Evolutionary conservation across 92 coral and sea anemone genomes (phyloP), one percentile per base, ranked within the genome.

Genomic region (Phenganax stokvisi): DNA sequence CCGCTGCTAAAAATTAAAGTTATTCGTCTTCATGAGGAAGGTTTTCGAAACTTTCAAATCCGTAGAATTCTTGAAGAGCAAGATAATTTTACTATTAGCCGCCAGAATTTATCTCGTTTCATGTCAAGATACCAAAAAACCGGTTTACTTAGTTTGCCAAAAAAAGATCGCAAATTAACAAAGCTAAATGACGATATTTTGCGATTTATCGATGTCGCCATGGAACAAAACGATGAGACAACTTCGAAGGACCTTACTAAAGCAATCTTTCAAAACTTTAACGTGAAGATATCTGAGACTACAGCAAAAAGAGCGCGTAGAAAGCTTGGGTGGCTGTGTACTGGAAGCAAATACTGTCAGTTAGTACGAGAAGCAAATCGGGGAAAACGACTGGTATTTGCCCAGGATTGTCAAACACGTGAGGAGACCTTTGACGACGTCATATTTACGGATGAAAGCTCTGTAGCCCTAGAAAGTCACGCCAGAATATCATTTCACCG

Each of bases 391-490:
- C 29, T 37, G 16, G 58, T 57, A 44, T 53, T 78, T 57, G 47
- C 47, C 47, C 61, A 57, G 17, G 9, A 12, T 0, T 47, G 28
- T 11, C 59, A 59, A 16, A 69, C 57, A 37, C 47, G 47, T 37
- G 47, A 37, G 8, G 88, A 90, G 52, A 79, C 77, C 8, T 90
- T 90, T 51, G 64, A 87, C 74, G 79, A 90, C 66, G 89, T 83
- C 13, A 83, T 90, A 30, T 87, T 90, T 69, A 87, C 87, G 3
- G 93, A 87, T 54, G 88, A 89, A 69, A 80, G 90, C 73, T 64
- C 80, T 15, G 79, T 89, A n/a, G 59, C 79, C 27, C 56, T 89
- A 55, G 87, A 86, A 65, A 87, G 80, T 47, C 89, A 87, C 54
- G 74, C 83, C 76, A 87, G 66, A 66, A 62, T 89, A 2, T 57